Evolutionary conservation across 2,113 vertebrate species (phyloP), one percentile per base, ranked within the genome.

Genomic region (Seriola quinqueradiata): DNA sequence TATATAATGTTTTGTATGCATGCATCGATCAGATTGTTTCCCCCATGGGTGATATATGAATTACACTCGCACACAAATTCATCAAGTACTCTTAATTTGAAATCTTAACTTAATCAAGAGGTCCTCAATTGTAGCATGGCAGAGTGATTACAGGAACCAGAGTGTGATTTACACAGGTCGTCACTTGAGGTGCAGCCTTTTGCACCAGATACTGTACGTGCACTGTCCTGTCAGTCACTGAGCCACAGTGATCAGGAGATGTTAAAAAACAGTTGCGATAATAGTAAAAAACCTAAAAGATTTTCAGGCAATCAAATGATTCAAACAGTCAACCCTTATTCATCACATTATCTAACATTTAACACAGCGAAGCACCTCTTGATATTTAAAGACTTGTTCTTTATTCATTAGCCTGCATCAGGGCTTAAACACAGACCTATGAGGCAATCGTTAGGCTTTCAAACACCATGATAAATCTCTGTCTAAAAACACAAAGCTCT

Each of bases 381-480:
- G 46, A 50, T 50, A 50, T 17, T 50, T 50, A 50, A 50, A 17
- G 34, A 36, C 4, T 6, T 5, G 34, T 28, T 28, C 28, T 28
- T 28, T 28, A 6, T 36, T 36, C 34, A 36, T 36, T 36, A 44
- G 8, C 25, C 14, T 25, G 17, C 11, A 1, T 28, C 3, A 19
- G 23, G 38, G 60, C 28, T 80, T 57, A 3, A 64, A 52, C 54
- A 55, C 17, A 46, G 21, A 40, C 13, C 8, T n/a, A 2, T n/a
- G 1, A n/a, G 25, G 25, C 19, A 3, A 60, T 52, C 5, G 8
- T n/a, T 79, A 42, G 19, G 16, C 14, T 0, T 66, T 67, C 40
- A 60, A 68, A 67, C 42, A 66, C 54, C 12, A 54, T 54, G 8
- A 70, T 46, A 66, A 75, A 69, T 64, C 70, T 46, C 14, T 8